These are phyloP conservation scores for Peromyscus nudipes DNA, from an alignment of 2,797 vertebrate genomes.

Conservation along the genomic window DNA sequence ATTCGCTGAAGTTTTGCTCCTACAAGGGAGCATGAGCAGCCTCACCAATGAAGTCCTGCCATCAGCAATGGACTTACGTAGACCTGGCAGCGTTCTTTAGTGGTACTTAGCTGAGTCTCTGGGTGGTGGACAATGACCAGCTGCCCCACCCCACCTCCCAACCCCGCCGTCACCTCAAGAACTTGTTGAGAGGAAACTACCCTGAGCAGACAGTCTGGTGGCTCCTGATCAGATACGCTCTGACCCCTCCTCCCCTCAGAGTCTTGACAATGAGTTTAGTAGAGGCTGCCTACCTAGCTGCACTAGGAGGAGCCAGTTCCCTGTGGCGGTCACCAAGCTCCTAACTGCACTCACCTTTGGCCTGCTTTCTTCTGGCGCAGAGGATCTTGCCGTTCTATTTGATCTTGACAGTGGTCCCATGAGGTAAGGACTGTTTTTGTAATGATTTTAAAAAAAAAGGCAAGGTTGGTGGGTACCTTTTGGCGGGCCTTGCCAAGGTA, in stretches of 20 bases:
- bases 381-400: not conserved
- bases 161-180: not conserved
- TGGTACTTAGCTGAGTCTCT: not conserved
- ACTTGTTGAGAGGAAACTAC: not conserved
- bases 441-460: not conserved
- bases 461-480: not conserved
- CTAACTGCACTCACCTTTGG: not conserved
- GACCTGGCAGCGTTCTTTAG: not conserved
- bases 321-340: not conserved
- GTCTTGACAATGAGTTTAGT: not conserved
- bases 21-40: not conserved
- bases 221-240: not conserved
- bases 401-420: not conserved
- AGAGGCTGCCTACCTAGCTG: accelerated
- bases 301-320: not conserved
- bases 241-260: too few species aligned
- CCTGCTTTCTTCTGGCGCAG: not conserved
- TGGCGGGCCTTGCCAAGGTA: not conserved
- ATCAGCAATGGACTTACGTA: not conserved
- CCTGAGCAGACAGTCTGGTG: too few species aligned
- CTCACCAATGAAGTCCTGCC: not conserved
- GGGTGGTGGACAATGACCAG: not conserved
- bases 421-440: not conserved
- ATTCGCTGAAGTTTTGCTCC: not conserved
- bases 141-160: not conserved